Evolutionary conservation across 2,888 invertebrate genomes (phyloP).

Genomic region (Tuta absoluta): DNA sequence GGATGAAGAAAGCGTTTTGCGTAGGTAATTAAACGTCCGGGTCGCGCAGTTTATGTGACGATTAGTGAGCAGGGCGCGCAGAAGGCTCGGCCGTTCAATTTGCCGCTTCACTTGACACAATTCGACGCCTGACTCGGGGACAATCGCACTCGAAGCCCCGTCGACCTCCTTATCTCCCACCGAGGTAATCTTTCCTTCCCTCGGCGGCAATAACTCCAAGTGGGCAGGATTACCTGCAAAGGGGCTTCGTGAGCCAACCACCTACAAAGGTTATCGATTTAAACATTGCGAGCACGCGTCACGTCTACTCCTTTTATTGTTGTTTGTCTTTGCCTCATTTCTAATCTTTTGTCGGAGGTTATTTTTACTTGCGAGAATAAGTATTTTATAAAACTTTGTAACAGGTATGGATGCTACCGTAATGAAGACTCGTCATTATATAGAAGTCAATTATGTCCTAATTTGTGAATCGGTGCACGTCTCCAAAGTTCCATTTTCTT

Average conservation of each 20-base stretch:
- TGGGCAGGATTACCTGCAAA: slow-evolving; percentile 81
- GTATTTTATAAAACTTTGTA: neutral
- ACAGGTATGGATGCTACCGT: neutral
- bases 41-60: slow-evolving; percentile 77
- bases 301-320: slow-evolving; percentile 59
- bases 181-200: slow-evolving; percentile 82
- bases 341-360: slow-evolving; percentile 12
- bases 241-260: slow-evolving; percentile 75
- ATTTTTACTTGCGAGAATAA: slow-evolving; percentile 7
- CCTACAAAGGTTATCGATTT: slow-evolving; percentile 79
- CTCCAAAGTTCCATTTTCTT: slow-evolving; percentile 35
- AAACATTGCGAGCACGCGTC: slow-evolving; percentile 70
- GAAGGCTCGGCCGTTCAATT: slow-evolving; percentile 81
- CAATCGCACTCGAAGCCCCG: slow-evolving; percentile 80
- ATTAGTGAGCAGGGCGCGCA: slow-evolving; percentile 76
- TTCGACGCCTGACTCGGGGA: slow-evolving; percentile 81
- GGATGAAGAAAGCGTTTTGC: slow-evolving; percentile 64
- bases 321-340: slow-evolving; percentile 44
- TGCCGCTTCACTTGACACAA: slow-evolving; percentile 82
- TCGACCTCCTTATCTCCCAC: slow-evolving; percentile 81
- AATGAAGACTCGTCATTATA: neutral
- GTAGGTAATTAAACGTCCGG: slow-evolving; percentile 71
- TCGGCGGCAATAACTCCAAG: slow-evolving; percentile 80
- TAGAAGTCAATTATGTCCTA: neutral
- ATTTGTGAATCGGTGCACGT: slow-evolving; percentile 16